A percentile compares a stretch with the other conserved stretches of the same genome.
Evolutionary conservation across 2,888 invertebrate genomes (phyloP).

Genomic region (Pegoplata infirma): DNA sequence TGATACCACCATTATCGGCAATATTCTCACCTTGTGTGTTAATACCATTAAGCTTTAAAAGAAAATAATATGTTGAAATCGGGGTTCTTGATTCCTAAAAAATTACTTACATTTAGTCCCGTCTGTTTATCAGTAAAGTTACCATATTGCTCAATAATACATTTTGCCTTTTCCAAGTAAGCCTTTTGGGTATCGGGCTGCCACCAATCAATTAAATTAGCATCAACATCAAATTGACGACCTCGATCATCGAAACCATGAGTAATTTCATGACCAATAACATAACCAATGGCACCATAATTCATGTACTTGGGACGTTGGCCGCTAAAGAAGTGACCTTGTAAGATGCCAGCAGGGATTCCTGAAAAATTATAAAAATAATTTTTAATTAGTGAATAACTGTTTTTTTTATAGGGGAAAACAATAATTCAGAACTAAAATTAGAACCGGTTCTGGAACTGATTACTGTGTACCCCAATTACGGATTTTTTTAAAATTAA

Average conservation of each 20-base stretch:
- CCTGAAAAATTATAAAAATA: conserved; percentile 81
- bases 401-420: no score
- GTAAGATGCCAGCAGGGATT: conserved; percentile 95
- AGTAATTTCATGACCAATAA: conserved; percentile 95
- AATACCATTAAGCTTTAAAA: conserved; percentile 88
- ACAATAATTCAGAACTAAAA: no score
- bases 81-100: no score
- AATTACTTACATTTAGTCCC: conserved; percentile 79
- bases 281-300: conserved; percentile 93
- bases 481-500: no score
- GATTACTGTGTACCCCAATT: no score
- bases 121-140: conserved; percentile 91
- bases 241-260: conserved; percentile 94
- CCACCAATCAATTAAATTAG: conserved; percentile 97
- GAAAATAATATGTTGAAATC: no score
- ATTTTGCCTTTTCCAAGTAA: conserved; percentile 90
- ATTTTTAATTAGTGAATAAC: no score
- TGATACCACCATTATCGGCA: conserved; percentile 95
- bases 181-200: conserved; percentile 88
- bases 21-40: conserved; percentile 97
- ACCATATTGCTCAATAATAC: conserved; percentile 95
- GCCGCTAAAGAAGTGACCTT: conserved; percentile 93
- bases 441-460: no score
- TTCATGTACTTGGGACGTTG: conserved; percentile 94
- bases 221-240: conserved; percentile 93